Evolutionary conservation across 2,113 vertebrate genomes (phyloP), one percentile per base, ranked within the genome.

Genomic region (Sander vitreus): DNA sequence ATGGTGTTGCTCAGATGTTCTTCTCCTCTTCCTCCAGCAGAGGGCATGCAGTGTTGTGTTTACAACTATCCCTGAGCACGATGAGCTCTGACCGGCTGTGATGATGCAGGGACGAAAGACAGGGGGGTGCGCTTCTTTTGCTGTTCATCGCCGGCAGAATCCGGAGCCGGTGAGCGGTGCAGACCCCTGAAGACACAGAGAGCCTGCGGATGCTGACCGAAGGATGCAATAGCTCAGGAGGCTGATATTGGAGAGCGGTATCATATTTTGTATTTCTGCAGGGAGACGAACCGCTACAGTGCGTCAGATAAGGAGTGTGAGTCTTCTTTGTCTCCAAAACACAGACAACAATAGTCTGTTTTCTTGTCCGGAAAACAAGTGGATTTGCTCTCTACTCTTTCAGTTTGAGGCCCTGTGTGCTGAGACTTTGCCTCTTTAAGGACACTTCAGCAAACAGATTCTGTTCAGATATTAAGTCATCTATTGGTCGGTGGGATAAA

Each of bases 301-400:
- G n/a, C 48, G 45, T 5, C 45, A 59, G 43, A n/a, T 73, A 39
- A 50, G n/a, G 39, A 43, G 6, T 30, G 50, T 55, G 50, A 39
- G 51, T 9, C 2, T 67, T 16, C 83, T 90, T 92, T 93, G 86
- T 89, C 63, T 84, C 25, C 10, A 39, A 59, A 63, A 63, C 1
- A 27, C 58, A 74, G 58, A 67, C 53, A 69, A 81, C 65, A 76
- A 53, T 4, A 43, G 67, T 39, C 21, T 18, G 2, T 70, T 67
- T 60, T 27, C 1, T 47, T 65, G 6, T 18, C 54, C 1, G 59
- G 48, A 43, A 62, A 58, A 77, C 6, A 27, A 43, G 36, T 4
- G 43, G 66, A 43, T 45, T 33, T 39, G 3, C 11, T 30, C 25
- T 12, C 1, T 9, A 6, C 27, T 15, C 36, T 48, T 10, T 18